Percentiles rank a stretch among this genome's conserved stretches.
Conservation (phyloP, 2,797 vertebrate species). For the Halcyon smyrnensis region DNA sequence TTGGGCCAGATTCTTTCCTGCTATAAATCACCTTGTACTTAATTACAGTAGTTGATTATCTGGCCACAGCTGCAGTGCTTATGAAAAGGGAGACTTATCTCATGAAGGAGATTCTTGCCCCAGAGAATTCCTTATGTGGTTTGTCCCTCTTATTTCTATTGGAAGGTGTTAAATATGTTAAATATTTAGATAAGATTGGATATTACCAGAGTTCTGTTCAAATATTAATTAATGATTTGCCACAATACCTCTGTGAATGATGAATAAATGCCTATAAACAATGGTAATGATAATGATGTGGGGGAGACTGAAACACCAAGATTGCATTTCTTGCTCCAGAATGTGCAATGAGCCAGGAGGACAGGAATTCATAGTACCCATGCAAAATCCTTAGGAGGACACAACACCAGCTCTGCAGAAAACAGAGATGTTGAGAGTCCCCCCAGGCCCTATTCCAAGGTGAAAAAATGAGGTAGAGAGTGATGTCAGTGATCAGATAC, state of each 20-base stretch:
- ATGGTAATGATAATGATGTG: not conserved
- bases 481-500: not conserved
- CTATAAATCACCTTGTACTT: not conserved
- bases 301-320: not conserved
- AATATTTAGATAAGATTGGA: not conserved
- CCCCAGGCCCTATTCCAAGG: not conserved
- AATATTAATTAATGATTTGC: not conserved
- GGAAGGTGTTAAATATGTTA: not conserved
- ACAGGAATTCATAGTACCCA: not conserved
- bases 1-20: not conserved
- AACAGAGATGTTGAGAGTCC: fast-evolving
- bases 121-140: not conserved
- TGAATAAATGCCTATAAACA: not conserved
- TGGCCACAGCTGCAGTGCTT: not conserved
- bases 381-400: not conserved
- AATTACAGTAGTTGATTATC: not conserved
- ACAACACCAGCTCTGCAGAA: not conserved
- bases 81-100: not conserved
- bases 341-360: not conserved
- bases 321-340: not conserved
- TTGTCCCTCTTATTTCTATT: not conserved
- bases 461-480: not conserved
- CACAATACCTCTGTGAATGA: not conserved
- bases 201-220: not conserved
- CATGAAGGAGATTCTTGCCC: not conserved